Percentiles rank a stretch among this genome's conserved stretches.
Evolutionary conservation across 2,113 vertebrate genomes (phyloP).

Genomic region (Limanda limanda): DNA sequence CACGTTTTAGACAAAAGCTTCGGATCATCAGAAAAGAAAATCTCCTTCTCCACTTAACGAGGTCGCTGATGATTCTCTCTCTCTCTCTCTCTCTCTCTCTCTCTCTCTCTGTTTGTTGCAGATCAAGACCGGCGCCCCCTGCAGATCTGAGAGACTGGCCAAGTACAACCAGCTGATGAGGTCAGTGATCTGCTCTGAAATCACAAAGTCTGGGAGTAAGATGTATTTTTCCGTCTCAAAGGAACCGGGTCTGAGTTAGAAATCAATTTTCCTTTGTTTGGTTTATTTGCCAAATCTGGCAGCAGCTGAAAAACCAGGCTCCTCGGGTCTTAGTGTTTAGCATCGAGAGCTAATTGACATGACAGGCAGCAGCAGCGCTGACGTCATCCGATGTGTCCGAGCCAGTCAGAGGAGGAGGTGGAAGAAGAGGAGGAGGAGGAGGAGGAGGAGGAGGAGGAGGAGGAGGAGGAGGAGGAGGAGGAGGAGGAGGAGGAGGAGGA

Average conservation of each 20-base stretch:
- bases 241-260: no score
- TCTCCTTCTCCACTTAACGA: background rate
- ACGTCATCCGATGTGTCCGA: no score
- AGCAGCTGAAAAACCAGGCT: background rate
- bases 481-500: background rate
- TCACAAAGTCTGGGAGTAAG: background rate
- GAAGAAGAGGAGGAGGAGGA: background rate
- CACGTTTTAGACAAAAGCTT: no score
- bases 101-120: conserved; percentile 60
- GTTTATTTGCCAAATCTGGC: background rate
- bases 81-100: no score
- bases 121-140: conserved; percentile 95
- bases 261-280: background rate
- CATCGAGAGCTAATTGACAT: background rate
- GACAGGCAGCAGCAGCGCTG: no score
- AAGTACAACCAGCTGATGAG: conserved; percentile 97
- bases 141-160: conserved; percentile 93
- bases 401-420: background rate
- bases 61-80: background rate
- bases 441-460: background rate
- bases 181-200: conserved; percentile 73
- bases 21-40: no score
- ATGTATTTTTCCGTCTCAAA: background rate
- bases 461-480: conserved; percentile 6
- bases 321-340: background rate